Conservation (phyloP, 2,888 invertebrate species). For the Proisotoma minuta region DNA sequence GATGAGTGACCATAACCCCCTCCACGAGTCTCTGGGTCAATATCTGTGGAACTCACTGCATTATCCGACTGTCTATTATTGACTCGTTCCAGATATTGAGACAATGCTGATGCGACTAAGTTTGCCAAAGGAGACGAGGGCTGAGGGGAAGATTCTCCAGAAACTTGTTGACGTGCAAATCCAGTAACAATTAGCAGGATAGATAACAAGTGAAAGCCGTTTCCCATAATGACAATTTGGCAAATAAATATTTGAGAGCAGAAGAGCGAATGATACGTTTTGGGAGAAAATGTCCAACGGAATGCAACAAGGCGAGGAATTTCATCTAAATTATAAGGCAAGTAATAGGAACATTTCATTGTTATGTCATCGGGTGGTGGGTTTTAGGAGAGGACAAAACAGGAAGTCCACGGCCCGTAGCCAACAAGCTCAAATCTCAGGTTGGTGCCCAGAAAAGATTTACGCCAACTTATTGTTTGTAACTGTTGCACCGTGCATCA, state of each 20-base stretch:
- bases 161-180: too few species aligned
- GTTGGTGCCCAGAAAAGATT: conserved; percentile 1
- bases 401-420: conserved; percentile 1
- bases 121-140: neutral
- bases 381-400: conserved; percentile 6
- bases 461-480: neutral
- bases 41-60: neutral
- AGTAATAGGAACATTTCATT: neutral
- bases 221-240: too few species aligned
- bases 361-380: neutral
- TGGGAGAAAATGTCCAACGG: neutral
- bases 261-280: neutral
- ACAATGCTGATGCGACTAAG: neutral
- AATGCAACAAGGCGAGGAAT: conserved; percentile 42
- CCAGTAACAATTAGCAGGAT: too few species aligned
- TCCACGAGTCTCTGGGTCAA: neutral
- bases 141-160: neutral
- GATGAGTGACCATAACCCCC: conserved; percentile 21
- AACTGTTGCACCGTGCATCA: neutral
- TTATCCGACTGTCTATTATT: neutral
- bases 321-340: too few species aligned
- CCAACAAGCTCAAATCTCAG: neutral
- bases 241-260: too few species aligned
- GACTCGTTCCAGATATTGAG: neutral
- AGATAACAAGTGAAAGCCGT: too few species aligned